Base-by-base conservation (phyloP, 64 coral and sea anemone genomes). In the Dendronephthya gigantea region DNA sequence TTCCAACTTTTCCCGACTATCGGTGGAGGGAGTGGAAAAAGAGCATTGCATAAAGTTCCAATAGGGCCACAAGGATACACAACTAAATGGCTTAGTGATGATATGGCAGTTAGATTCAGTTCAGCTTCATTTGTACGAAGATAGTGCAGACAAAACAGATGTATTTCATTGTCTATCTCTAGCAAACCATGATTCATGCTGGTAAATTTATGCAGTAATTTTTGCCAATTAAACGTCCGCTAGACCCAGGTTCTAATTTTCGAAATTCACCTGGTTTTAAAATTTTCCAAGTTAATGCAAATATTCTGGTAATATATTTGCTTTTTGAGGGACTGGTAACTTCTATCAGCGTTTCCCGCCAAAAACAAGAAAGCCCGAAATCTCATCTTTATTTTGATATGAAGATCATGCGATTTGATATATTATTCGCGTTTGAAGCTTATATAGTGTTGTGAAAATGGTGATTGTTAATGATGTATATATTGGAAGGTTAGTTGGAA, bases 31-130 rank as follows among this genome's bases (percentile, higher is more conserved):
- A 62, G 55, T 62, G 55, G 55, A 62, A 62, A n/a, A 27, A 62
- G 55, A 27, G 55, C 55, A 2, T 22, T 62, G 17, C 55, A 62
- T 62, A 62, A 62, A 62, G 25, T 62, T 27, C 55, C 55, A 62
- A 62, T 62, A 79, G 72, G 72, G 32, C 72, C 72, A 79, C 30
- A 79, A 29, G 72, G 72, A 36, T 79, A 79, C 36, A 79, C 72
- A 79, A 79, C 72, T 39, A 79, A 29, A 39, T 79, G 72, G 72
- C 72, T 75, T 31, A 23, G 69, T 33, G 30, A 75, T 75, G 69
- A 75, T 16, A 29, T 75, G 69, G 69, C 69, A 8, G 69, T 75
- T 31, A 30, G 69, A n/a, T n/a, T n/a, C n/a, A n/a, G n/a, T n/a
- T n/a, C n/a, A n/a, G n/a, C n/a, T n/a, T n/a, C n/a, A n/a, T n/a